These are phyloP conservation scores for Nomada fabriciana DNA, from an alignment of 2,888 invertebrate genomes.

Conservation along the genomic window DNA sequence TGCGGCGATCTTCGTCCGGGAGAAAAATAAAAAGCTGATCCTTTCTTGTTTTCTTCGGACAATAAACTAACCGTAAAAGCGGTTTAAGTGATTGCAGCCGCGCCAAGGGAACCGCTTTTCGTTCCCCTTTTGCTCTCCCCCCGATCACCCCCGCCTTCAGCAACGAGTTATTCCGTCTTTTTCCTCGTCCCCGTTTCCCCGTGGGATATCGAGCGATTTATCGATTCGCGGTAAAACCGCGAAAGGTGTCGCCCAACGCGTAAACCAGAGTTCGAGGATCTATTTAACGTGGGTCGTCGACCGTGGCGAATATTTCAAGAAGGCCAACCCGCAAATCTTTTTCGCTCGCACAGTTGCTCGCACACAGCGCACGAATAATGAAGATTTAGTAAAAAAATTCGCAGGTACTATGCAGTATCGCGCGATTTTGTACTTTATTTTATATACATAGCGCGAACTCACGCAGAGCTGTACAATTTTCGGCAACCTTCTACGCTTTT, in stretches of 20 bases:
- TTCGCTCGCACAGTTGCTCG: not conserved
- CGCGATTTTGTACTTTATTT: too few relatives aligned
- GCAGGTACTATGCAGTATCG: too few relatives aligned
- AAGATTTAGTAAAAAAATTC: too few relatives aligned
- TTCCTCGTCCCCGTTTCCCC: conserved; percentile 24
- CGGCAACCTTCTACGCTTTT: too few relatives aligned
- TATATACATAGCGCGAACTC: too few relatives aligned
- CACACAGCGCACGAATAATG: too few relatives aligned
- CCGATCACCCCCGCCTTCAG: not conserved
- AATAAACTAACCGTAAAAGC: conserved; percentile 79
- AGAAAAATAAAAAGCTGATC: conserved; percentile 50
- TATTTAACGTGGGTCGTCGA: conserved; percentile 34
- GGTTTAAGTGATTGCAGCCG: conserved; percentile 76
- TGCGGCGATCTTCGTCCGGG: conserved; percentile 19
- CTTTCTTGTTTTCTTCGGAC: conserved; percentile 62
- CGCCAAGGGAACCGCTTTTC: conserved; percentile 56
- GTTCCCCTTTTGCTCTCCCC: conserved; percentile 25
- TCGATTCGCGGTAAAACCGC: conserved; percentile 64
- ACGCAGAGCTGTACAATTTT: too few relatives aligned
- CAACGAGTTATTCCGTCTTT: conserved; percentile 18
- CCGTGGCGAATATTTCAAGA: conserved; percentile 51
- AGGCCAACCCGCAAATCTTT: conserved; percentile 12
- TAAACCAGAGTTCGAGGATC: not conserved
- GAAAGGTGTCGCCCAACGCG: conserved; percentile 43
- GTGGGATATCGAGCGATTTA: conserved; percentile 57